Conservation (phyloP, 1,140 invertebrate species). For the Ephestia elutella region DNA sequence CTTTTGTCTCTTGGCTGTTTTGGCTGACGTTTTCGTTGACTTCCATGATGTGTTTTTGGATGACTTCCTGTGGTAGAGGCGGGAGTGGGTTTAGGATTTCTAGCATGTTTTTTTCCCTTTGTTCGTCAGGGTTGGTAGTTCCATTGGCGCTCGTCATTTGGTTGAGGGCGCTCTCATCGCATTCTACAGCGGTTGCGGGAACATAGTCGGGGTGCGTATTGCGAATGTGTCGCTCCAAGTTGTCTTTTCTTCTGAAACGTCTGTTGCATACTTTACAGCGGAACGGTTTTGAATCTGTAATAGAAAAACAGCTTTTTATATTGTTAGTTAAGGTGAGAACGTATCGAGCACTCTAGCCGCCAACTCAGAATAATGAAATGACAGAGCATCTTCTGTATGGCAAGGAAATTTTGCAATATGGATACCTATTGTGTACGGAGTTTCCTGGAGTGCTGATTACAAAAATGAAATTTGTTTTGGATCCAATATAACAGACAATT, state of each 20-base stretch:
- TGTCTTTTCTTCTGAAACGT: conserved; percentile 78
- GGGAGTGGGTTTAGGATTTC: conserved; percentile 51
- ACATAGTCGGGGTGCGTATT: conserved; percentile 76
- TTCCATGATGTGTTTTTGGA: conserved; percentile 47
- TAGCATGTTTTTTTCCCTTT: conserved; percentile 44
- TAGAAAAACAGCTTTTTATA: conserved; percentile 3
- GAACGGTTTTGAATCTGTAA: conserved; percentile 74
- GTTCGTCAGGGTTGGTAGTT: conserved; percentile 12
- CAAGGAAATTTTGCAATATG: no score
- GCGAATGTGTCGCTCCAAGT: conserved; percentile 77
- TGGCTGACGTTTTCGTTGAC: conserved; percentile 16
- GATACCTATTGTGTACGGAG: no score
- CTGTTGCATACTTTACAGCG: conserved; percentile 77
- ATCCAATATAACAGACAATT: no score
- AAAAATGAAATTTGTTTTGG: no score
- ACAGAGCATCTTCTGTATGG: no score
- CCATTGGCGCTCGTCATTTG: conserved; percentile 23
- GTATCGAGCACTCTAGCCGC: no score
- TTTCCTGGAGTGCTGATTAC: no score
- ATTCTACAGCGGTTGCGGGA: conserved; percentile 40
- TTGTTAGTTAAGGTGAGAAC: neutral
- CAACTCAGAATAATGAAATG: no score
- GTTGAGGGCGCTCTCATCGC: conserved; percentile 41
- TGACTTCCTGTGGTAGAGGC: conserved; percentile 43
- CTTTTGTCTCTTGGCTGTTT: conserved; percentile 12